phyloP scores from a whole-genome alignment of 1,140 invertebrate species.

The Cydia splendana region DNA sequence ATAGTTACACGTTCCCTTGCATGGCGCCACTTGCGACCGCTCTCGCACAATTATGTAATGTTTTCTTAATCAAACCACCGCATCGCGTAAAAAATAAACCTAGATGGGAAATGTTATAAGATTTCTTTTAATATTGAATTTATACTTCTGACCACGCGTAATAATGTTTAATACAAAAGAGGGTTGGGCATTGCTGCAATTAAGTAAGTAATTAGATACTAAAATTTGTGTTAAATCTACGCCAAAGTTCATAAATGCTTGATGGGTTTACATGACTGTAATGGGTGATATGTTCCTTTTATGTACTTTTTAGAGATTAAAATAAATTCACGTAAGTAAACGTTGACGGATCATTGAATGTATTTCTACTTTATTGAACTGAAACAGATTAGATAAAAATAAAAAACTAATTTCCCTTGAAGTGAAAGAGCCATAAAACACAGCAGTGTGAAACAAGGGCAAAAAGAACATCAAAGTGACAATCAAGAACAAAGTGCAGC shows the following conservation, averaged over 20 bases:
- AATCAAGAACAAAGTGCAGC: conserved; percentile 50
- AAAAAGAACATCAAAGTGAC: conserved; percentile 56
- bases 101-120: conserved; percentile 37
- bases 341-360: not conserved
- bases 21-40: conserved; percentile 73
- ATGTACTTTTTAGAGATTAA: too few species aligned
- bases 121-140: conserved; percentile 42
- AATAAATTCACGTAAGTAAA: not conserved
- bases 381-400: conserved; percentile 25
- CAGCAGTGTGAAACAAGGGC: conserved; percentile 22
- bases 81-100: conserved; percentile 59
- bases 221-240: too few species aligned
- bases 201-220: too few species aligned
- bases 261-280: too few species aligned
- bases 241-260: too few species aligned
- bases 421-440: conserved; percentile 13
- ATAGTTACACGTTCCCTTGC: conserved; percentile 72
- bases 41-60: conserved; percentile 77
- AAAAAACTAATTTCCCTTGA: not conserved
- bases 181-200: too few species aligned
- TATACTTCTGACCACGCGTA: not conserved
- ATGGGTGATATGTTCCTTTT: too few species aligned
- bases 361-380: not conserved
- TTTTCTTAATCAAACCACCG: conserved; percentile 75
- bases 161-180: too few species aligned